Percentiles rank a stretch among this genome's conserved stretches.
phyloP scores from a whole-genome alignment of 2,888 invertebrate species.

The Acanthosepion pharaonis region DNA sequence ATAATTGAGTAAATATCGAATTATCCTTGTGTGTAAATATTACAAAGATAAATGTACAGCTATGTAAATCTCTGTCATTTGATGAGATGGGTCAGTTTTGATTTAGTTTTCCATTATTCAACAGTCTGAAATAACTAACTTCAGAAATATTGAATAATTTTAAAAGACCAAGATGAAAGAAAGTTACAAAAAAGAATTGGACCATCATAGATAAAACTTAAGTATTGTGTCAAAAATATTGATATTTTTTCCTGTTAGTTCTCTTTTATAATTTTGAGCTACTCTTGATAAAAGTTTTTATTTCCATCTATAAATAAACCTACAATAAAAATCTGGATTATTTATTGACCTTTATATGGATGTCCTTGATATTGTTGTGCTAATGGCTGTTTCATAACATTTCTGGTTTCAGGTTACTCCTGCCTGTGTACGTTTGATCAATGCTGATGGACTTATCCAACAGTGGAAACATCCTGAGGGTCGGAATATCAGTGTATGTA shows the following conservation, averaged over 20 bases:
- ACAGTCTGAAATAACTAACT: not conserved
- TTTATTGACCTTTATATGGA: not conserved
- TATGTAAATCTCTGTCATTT: no score
- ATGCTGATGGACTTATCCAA: slow-evolving; percentile 79
- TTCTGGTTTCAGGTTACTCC: slow-evolving; percentile 80
- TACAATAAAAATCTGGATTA: not conserved
- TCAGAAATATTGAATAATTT: not conserved
- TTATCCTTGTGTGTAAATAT: no score
- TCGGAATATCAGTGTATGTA: slow-evolving; percentile 89
- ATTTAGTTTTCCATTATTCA: not conserved
- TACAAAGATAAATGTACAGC: no score
- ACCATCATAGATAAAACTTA: no score
- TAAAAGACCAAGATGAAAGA: not conserved
- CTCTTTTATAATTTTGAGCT: no score
- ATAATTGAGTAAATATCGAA: no score
- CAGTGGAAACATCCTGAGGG: slow-evolving; percentile 76
- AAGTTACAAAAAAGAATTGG: no score
- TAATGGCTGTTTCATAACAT: not conserved
- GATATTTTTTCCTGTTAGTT: no score
- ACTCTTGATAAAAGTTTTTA: no score
- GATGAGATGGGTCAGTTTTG: no score
- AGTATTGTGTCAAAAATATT: no score
- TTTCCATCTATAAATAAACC: not conserved
- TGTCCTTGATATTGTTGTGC: not conserved
- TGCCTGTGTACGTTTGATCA: slow-evolving; percentile 83